These are phyloP conservation scores for Acholoe squamosa DNA, from an alignment of 2,888 invertebrate genomes.

Conservation along the genomic window DNA sequence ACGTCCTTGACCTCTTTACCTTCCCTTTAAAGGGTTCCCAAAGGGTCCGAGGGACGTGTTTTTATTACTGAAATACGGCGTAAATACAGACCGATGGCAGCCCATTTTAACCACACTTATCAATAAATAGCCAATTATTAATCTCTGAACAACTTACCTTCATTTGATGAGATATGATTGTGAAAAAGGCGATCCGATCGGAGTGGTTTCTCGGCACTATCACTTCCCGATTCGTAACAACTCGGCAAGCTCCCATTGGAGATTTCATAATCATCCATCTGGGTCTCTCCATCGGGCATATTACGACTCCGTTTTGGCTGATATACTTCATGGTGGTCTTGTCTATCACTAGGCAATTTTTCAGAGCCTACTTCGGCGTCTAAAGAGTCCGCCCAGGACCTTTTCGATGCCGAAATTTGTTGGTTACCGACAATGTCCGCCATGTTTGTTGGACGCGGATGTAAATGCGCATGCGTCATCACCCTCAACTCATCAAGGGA, in stretches of 20 bases:
- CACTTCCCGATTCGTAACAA: conserved; percentile 59
- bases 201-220: conserved; percentile 45
- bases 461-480: conserved; percentile 49
- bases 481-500: background rate
- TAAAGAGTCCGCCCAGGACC: conserved; percentile 50
- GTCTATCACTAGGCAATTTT: conserved; percentile 36
- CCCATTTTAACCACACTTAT: background rate
- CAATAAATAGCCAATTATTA: background rate
- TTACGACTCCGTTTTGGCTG: conserved; percentile 30
- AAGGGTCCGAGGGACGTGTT: background rate
- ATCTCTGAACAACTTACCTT: background rate
- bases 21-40: background rate
- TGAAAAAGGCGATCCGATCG: conserved; percentile 31
- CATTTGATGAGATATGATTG: conserved; percentile 29
- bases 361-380: conserved; percentile 33
- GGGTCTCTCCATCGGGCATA: conserved; percentile 42
- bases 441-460: conserved; percentile 63
- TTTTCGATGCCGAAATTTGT: conserved; percentile 42
- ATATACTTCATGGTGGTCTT: conserved; percentile 28
- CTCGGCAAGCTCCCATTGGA: conserved; percentile 53
- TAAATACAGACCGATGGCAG: too few species aligned
- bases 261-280: conserved; percentile 50
- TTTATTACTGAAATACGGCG: background rate
- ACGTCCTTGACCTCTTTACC: conserved; percentile 29
- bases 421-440: conserved; percentile 53